These are phyloP conservation scores for Papilio aristodemus DNA, from an alignment of 1,140 invertebrate genomes.

Conservation along the genomic window DNA sequence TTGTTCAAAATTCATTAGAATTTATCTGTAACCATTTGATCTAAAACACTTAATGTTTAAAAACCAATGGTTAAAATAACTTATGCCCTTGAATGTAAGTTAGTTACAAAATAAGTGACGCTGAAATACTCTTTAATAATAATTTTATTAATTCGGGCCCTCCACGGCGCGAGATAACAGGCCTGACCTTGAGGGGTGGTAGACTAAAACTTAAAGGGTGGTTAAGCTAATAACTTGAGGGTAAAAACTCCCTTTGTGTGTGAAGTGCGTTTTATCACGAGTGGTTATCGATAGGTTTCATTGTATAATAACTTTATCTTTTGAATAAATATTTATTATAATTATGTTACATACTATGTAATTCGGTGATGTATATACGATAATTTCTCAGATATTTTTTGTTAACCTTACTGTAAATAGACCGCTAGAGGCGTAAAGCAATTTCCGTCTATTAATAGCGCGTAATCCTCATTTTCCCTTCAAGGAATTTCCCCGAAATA, in stretches of 20 bases:
- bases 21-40: too few relatives aligned
- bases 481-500: too few relatives aligned
- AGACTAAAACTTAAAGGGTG: slow-evolving; percentile 1
- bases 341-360: too few relatives aligned
- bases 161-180: not conserved
- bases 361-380: too few relatives aligned
- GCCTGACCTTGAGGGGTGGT: too few relatives aligned
- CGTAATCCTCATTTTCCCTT: too few relatives aligned
- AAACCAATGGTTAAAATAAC: not conserved
- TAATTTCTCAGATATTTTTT: too few relatives aligned
- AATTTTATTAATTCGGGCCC: slow-evolving; percentile 1
- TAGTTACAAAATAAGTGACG: not conserved
- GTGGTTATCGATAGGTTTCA: not conserved
- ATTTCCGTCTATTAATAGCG: too few relatives aligned
- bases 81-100: not conserved
- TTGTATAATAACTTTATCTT: not conserved
- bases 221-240: not conserved
- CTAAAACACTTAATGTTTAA: too few relatives aligned
- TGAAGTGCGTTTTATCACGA: not conserved
- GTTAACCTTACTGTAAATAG: too few relatives aligned
- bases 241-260: not conserved
- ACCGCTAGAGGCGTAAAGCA: too few relatives aligned
- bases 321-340: not conserved
- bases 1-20: too few relatives aligned
- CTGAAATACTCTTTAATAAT: not conserved